A percentile compares a stretch with the other conserved stretches of the same genome.
phyloP scores from a whole-genome alignment of 1,140 invertebrate genomes.

The Apolygus lucorum region DNA sequence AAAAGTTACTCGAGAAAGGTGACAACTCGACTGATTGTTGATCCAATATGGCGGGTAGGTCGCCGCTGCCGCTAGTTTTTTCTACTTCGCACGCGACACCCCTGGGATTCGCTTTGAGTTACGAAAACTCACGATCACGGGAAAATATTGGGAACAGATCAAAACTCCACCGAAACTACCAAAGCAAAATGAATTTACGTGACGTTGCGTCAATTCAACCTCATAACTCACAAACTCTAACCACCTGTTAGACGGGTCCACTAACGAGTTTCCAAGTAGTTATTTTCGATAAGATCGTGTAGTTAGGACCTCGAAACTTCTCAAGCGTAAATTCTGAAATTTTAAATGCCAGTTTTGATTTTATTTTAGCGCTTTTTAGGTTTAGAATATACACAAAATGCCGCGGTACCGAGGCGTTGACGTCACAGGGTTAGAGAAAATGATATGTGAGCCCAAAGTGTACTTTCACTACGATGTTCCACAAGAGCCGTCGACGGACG shows the following conservation, averaged over 20 bases:
- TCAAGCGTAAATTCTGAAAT: neutral
- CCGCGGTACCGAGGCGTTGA: neutral
- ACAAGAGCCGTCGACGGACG: neutral
- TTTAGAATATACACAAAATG: too few relatives aligned
- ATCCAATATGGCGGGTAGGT: conserved; percentile 5
- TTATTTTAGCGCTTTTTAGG: neutral
- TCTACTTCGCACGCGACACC: neutral
- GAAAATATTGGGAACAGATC: too few relatives aligned
- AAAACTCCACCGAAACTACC: too few relatives aligned
- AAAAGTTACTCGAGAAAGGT: neutral
- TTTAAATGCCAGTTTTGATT: neutral
- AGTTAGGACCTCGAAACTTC: neutral
- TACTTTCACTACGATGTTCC: conserved; percentile 9
- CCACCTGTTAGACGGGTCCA: too few relatives aligned
- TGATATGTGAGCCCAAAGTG: conserved; percentile 7
- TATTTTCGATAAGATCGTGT: neutral
- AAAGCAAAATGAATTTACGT: too few relatives aligned
- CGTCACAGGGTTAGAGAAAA: neutral
- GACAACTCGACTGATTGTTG: conserved; percentile 8
- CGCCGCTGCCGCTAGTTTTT: neutral
- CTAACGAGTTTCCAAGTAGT: too few relatives aligned
- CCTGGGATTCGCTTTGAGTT: too few relatives aligned
- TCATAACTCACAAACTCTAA: too few relatives aligned
- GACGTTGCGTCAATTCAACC: too few relatives aligned
- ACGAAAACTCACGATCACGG: too few relatives aligned